phyloP scores from a whole-genome alignment of 2,797 vertebrate species.

The Ataeniobius toweri region DNA sequence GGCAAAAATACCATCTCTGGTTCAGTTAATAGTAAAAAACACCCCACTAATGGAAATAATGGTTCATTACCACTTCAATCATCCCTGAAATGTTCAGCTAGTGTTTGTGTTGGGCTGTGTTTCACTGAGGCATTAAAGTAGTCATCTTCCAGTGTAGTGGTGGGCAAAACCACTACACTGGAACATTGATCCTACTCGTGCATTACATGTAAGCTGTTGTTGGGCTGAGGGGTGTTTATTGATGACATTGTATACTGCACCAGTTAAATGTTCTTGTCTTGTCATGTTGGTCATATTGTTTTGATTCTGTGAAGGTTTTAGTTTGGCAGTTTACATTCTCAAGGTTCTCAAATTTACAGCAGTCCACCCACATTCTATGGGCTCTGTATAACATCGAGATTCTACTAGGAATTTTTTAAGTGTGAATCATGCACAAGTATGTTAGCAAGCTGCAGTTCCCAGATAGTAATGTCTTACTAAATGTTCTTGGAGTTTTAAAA shows the following conservation, averaged over 20 bases:
- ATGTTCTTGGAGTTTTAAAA: not conserved
- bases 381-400: not conserved
- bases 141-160: conserved; percentile 53
- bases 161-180: conserved; percentile 47
- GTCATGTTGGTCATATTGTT: not conserved
- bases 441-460: not conserved
- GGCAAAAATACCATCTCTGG: conserved; percentile 59
- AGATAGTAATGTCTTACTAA: too few relatives aligned
- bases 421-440: not conserved
- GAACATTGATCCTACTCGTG: conserved; percentile 47
- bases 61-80: conserved; percentile 75
- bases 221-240: conserved; percentile 63
- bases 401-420: not conserved
- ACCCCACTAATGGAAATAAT: conserved; percentile 72
- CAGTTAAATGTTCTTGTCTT: conserved; percentile 59
- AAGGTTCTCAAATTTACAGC: not conserved
- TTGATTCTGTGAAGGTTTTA: not conserved
- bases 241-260: conserved; percentile 57
- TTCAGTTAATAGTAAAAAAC: conserved; percentile 65
- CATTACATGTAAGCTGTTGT: conserved; percentile 64
- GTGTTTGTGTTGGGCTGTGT: conserved; percentile 57
- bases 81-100: conserved; percentile 67
- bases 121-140: conserved; percentile 60
- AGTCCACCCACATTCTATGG: not conserved
- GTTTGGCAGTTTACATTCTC: not conserved